Conservation (phyloP, 2,888 invertebrate species). For the Scaptodrosophila latifasciaeformis region DNA sequence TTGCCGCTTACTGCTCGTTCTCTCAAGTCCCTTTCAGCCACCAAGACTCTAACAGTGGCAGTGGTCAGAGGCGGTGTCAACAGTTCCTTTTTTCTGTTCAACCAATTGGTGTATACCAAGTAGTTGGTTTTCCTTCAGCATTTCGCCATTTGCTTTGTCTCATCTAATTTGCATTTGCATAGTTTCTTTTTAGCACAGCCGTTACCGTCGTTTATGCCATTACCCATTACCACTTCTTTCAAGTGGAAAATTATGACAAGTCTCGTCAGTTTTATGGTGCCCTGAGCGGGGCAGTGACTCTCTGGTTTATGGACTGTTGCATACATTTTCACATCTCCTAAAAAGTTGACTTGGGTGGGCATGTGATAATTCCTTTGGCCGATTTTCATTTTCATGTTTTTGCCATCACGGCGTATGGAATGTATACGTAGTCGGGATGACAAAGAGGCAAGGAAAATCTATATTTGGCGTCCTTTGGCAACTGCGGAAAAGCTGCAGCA, state of each 20-base stretch:
- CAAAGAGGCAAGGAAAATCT: no score
- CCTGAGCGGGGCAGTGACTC: neutral
- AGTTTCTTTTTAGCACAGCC: slow-evolving; percentile 32
- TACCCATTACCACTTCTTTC: slow-evolving; percentile 4
- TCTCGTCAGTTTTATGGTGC: slow-evolving; percentile 13
- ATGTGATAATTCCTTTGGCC: slow-evolving; percentile 60
- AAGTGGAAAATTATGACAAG: slow-evolving; percentile 54
- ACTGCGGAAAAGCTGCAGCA: slow-evolving; percentile 42
- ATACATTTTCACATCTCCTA: slow-evolving; percentile 45
- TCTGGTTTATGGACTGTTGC: slow-evolving; percentile 64
- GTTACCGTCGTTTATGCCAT: slow-evolving; percentile 17
- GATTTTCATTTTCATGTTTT: slow-evolving; percentile 63
- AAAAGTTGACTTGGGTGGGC: slow-evolving; percentile 68
- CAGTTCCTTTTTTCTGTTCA: no score
- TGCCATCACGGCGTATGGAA: slow-evolving; percentile 31
- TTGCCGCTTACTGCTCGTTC: slow-evolving; percentile 37
- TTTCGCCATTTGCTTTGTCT: slow-evolving; percentile 36
- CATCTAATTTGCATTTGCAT: slow-evolving; percentile 65
- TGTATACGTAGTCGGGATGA: neutral
- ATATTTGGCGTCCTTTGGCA: no score
- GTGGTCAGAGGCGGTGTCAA: no score
- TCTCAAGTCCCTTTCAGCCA: neutral
- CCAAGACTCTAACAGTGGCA: no score
- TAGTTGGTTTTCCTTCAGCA: no score
- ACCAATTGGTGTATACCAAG: no score